Evolutionary conservation across 2,113 vertebrate species (phyloP), one percentile per base, ranked within the genome.

Genomic region (Suricata suricatta): DNA sequence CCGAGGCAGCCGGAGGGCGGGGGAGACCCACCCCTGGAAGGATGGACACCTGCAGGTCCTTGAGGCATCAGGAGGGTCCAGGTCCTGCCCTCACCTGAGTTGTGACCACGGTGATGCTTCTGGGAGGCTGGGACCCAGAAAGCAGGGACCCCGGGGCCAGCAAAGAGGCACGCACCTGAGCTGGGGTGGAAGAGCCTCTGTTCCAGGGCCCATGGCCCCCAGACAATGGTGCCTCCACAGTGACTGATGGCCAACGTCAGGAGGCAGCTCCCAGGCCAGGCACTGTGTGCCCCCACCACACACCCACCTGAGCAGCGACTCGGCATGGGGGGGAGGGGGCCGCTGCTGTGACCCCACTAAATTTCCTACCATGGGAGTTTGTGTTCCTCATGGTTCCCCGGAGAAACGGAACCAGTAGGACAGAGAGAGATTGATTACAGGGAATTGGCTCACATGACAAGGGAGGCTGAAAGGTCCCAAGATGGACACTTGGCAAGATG

Each of bases 41-140:
- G 38, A 31, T 4, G 14, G 35, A 50, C 33, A 38, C 27, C 16
- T 5, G 3, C 15, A 47, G 50, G 13, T 2, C 68, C 54, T n/a
- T 33, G 17, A 1, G 68, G 2, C 2, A 7, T 27, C 12, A 7
- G 68, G 33, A 35, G 14, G 14, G 17, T n/a, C 57, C 29, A 33
- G 19, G 35, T 5, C 17, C 69, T 44, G 41, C 57, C 38, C 38
- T 50, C 31, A 7, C 23, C 2, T 25, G 15, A 4, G 66, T n/a
- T 0, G 2, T 0, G 4, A 25, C 44, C 25, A 1, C 2, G 3
- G 0, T 0, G n/a, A 12, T 2, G 12, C n/a, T 35, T 63, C 19
- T 29, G 23, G 57, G 74, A 50, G 27, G 31, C 21, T 17, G 19
- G 64, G 27, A 4, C n/a, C 29, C 64, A 25, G 57, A 63, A 16